Base-by-base conservation (phyloP, 2,888 invertebrate genomes). In the Pandemis corylana region DNA sequence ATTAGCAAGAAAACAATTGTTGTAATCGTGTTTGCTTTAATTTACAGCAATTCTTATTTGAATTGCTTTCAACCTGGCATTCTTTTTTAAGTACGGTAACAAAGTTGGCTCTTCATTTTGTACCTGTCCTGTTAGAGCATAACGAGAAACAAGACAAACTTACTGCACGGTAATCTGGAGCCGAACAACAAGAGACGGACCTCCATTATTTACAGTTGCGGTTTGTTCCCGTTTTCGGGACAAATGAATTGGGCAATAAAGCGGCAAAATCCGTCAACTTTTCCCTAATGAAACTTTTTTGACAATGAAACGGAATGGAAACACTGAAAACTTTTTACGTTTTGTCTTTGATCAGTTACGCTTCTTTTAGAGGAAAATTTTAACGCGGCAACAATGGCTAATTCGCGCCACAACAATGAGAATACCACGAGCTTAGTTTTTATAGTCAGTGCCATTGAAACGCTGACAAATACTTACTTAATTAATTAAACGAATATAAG, bases 201-300 rank as follows among this genome's bases (percentile, higher is more conserved):
- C 88, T 86, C 84, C 86, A 88, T 90, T 90, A 90, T 89, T 88
- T 87, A 87, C 87, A 80, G 84, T 79, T 76, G 85, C 83, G 86
- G 88, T 88, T 86, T 86, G 83, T 83, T 81, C 85, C 83, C 81
- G 81, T 83, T 87, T 83, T 80, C 83, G 83, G 70, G 84, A 86
- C 87, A 90, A 90, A 91, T 89, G 87, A 90, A 89, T 90, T 89
- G 87, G 83, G 89, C 87, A 88, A 89, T 90, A 89, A 88, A 89
- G 81, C 83, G 82, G 83, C 86, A 85, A 89, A 83, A 88, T 86
- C 84, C 86, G 86, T 88, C 90, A 89, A 90, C 88, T 89, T 87
- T 86, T 82, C 85, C 83, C 80, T 85, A 86, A 87, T 86, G 85
- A 89, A 90, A 89, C 85, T 90, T 90, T 71, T 89, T 87, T 87